A percentile compares a stretch with the other conserved stretches of the same genome.
Conservation (phyloP, 1,140 invertebrate genomes). For the Ooceraea biroi region DNA sequence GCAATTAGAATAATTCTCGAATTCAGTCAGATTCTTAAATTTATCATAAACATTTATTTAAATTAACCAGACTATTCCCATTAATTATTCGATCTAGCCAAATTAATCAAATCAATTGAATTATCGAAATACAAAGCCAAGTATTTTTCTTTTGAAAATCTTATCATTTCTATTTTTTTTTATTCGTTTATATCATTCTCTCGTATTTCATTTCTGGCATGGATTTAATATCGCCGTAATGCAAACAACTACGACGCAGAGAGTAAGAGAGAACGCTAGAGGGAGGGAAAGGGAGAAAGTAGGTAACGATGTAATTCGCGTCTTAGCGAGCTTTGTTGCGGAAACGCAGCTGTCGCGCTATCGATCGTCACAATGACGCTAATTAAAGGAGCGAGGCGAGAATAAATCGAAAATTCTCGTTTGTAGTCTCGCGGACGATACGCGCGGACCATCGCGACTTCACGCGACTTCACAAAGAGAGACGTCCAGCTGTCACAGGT, state of each 20-base stretch:
- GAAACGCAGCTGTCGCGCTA: conserved; percentile 21
- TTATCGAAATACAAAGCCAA: background rate
- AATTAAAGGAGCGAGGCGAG: conserved; percentile 7
- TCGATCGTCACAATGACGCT: conserved; percentile 22
- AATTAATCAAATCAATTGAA: background rate
- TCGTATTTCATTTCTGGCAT: no score
- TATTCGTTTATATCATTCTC: conserved; percentile 9
- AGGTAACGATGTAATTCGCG: background rate
- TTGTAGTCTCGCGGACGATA: background rate
- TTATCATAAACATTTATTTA: no score
- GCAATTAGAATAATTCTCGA: background rate
- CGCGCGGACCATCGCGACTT: background rate
- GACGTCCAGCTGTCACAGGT: no score
- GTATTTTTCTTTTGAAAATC: background rate
- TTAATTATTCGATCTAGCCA: background rate
- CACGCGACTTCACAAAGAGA: no score
- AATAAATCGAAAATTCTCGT: conserved; percentile 22
- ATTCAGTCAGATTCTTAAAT: no score
- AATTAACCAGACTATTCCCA: no score
- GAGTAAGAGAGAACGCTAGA: no score
- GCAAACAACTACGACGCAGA: no score
- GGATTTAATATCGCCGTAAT: background rate
- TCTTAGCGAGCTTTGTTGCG: conserved; percentile 27
- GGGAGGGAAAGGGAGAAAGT: background rate
- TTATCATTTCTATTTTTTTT: background rate